Evolutionary conservation across 1,140 invertebrate genomes (phyloP), one percentile per base, ranked within the genome.

Genomic region (Sycobia sp.): DNA sequence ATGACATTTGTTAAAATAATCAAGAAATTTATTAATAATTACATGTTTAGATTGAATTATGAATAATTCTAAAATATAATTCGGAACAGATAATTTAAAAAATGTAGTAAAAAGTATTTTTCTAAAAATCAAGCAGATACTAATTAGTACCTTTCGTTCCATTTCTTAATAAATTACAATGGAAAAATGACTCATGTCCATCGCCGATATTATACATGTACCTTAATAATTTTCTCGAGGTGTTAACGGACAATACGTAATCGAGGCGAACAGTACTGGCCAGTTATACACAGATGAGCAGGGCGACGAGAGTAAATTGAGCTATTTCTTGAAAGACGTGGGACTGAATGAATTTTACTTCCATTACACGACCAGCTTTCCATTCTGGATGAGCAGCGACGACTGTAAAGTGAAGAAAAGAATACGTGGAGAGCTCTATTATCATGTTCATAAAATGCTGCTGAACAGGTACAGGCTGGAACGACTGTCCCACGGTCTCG

Each of bases 281-380:
- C 83, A 82, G 77, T 83, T 84, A 20, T 67, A 80, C 27, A 62
- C 74, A 13, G 82, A 82, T 44, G 69, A 82, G 4, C 76, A 84
- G 23, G 69, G 84, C 56, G 18, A 72, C 65, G 82, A 85, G 59
- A 77, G 83, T 56, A 75, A 83, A 38, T 22, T 92, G 23, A 79
- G 77, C 34, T 92, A 92, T 73, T 91, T 87, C 78, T 86, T 85
- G 0, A 87, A 92, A 67, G 90, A 91, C 74, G 73, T 86, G 59
- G 85, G 84, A 46, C 75, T 91, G 14, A 92, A 90, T 71, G 67
- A 83, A 2, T 86, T 84, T 65, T 90, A 91, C 76, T 90, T 88
- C 73, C 84, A 87, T 67, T 76, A 79, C 53, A 84, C 87, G 44
- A 65, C 89, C 29, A 79, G 86, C 20, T 87, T 85, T 65, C 89